A percentile compares a stretch with the other conserved stretches of the same genome.
phyloP scores from a whole-genome alignment of 2,888 invertebrate species.

The Acronicta aceris region DNA sequence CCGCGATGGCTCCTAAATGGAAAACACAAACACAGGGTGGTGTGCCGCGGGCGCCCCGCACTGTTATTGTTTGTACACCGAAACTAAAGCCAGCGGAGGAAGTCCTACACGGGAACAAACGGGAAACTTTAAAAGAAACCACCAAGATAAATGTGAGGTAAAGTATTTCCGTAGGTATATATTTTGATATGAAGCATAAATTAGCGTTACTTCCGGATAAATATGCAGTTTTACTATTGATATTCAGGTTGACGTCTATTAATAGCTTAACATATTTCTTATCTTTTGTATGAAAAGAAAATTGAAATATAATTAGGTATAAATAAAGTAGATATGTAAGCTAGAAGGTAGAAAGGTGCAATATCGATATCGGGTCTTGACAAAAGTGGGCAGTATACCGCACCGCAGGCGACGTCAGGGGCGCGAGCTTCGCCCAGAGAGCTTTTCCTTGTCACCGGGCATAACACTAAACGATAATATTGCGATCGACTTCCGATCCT shows the following conservation, averaged over 20 bases:
- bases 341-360: conserved; percentile 61
- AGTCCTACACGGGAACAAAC: conserved; percentile 59
- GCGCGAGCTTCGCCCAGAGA: conserved; percentile 71
- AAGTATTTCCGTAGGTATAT: conserved; percentile 34
- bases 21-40: conserved; percentile 81
- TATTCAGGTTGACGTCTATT: neutral
- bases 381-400: conserved; percentile 60
- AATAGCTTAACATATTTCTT: neutral
- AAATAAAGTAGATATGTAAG: conserved; percentile 45
- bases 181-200: conserved; percentile 48
- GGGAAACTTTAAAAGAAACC: conserved; percentile 72
- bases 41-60: conserved; percentile 72
- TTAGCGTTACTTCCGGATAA: conserved; percentile 18
- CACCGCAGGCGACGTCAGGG: conserved; percentile 72
- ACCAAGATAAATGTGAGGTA: conserved; percentile 56
- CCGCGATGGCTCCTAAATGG: conserved; percentile 78
- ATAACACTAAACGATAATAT: conserved; percentile 88
- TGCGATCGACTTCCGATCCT: conserved; percentile 81
- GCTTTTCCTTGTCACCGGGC: conserved; percentile 87
- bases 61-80: conserved; percentile 86
- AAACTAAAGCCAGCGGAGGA: conserved; percentile 75
- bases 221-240: conserved; percentile 13
- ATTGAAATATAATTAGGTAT: conserved; percentile 27
- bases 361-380: conserved; percentile 54
- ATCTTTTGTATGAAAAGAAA: conserved; percentile 2